Percentiles rank a stretch among this genome's conserved stretches.
These are phyloP conservation scores for Lepisosteus oculatus DNA, from an alignment of 2,113 vertebrate genomes.

Conservation along the genomic window DNA sequence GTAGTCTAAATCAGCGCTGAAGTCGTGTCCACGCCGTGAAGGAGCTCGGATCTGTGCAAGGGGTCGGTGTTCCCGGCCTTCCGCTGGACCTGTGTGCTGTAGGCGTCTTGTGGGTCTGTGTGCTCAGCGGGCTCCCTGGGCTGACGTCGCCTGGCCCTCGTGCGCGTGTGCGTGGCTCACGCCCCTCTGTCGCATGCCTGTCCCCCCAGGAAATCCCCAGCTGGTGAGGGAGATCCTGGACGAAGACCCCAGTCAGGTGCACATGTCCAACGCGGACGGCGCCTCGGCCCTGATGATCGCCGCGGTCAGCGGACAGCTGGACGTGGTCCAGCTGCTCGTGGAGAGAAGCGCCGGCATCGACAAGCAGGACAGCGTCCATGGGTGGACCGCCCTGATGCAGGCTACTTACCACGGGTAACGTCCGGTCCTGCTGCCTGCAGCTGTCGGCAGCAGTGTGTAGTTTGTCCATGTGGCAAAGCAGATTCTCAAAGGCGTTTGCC, in stretches of 20 bases:
- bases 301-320: constrained; percentile 85
- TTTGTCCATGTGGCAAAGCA: too few relatives aligned
- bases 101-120: background rate
- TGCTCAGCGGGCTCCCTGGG: background rate
- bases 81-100: too few relatives aligned
- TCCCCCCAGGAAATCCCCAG: constrained; percentile 78
- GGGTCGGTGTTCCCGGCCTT: too few relatives aligned
- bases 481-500: too few relatives aligned
- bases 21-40: too few relatives aligned
- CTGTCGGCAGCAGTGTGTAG: too few relatives aligned
- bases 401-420: constrained; percentile 92
- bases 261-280: constrained; percentile 84
- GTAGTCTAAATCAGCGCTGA: too few relatives aligned
- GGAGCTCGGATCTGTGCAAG: too few relatives aligned
- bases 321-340: constrained; percentile 88
- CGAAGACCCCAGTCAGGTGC: constrained; percentile 85
- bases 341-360: constrained; percentile 83
- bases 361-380: constrained; percentile 87
- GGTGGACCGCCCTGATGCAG: constrained; percentile 97
- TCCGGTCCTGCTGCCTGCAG: too few relatives aligned
- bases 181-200: background rate
- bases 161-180: background rate
- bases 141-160: too few relatives aligned
- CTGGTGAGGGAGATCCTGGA: constrained; percentile 90
- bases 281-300: constrained; percentile 94